phyloP scores from a whole-genome alignment of 2,888 invertebrate species.

The Parnassius smintheus region DNA sequence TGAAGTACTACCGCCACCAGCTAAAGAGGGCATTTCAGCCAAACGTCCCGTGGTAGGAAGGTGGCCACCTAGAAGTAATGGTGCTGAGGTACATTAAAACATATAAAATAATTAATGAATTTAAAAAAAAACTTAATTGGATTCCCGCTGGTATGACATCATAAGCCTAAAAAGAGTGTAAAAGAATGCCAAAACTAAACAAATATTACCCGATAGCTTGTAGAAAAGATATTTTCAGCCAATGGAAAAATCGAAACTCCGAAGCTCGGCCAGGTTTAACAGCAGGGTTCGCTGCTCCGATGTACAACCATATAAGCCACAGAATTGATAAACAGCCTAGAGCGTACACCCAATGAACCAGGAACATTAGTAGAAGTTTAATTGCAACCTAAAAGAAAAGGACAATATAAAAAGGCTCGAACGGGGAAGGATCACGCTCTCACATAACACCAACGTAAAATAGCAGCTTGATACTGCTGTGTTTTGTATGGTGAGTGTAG shows the following conservation, averaged over 20 bases:
- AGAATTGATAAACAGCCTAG: slow-evolving; percentile 90
- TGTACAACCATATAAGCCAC: slow-evolving; percentile 95
- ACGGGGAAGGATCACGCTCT: neutral
- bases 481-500: no score
- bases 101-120: no score
- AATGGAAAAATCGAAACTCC: slow-evolving; percentile 90
- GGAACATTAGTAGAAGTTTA: slow-evolving; percentile 93
- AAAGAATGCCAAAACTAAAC: slow-evolving; percentile 6
- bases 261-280: slow-evolving; percentile 95
- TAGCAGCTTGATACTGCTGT: neutral
- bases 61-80: no score
- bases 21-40: no score
- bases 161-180: no score
- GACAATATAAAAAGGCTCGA: neutral
- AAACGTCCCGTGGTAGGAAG: no score
- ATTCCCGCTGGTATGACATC: no score
- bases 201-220: slow-evolving; percentile 87
- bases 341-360: slow-evolving; percentile 97
- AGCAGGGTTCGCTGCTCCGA: slow-evolving; percentile 96
- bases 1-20: no score
- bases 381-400: slow-evolving; percentile 84
- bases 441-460: neutral
- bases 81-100: no score
- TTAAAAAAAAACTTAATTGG: no score
- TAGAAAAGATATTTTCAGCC: slow-evolving; percentile 87